These are phyloP conservation scores for Rallus limicola DNA, from an alignment of 2,113 vertebrate genomes.

Conservation along the genomic window DNA sequence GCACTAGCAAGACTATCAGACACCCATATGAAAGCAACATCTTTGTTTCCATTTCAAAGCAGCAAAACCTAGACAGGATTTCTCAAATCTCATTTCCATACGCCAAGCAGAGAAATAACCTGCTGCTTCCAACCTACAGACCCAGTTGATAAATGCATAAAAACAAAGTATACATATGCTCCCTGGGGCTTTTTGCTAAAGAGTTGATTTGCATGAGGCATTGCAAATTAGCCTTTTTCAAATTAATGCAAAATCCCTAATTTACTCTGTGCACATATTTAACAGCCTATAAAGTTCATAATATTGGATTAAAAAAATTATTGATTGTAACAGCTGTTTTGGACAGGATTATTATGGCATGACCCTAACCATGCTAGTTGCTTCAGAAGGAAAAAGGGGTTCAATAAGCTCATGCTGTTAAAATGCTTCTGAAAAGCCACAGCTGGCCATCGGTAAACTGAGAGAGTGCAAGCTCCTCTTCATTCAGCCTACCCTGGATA, in stretches of 20 bases:
- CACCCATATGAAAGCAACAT: background rate
- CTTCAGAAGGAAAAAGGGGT: background rate
- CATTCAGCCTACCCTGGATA: background rate
- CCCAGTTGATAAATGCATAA: background rate
- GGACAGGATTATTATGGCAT: background rate
- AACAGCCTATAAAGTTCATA: background rate
- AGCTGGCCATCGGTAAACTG: accelerated
- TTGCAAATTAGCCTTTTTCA: background rate
- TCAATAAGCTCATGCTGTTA: background rate
- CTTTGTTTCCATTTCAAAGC: constrained; percentile 59
- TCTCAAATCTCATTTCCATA: constrained; percentile 33
- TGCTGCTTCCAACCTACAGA: background rate
- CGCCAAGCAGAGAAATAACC: background rate
- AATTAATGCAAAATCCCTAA: background rate
- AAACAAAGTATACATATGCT: background rate
- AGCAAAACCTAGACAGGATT: background rate
- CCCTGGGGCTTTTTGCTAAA: background rate
- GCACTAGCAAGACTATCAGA: background rate
- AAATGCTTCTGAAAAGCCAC: background rate
- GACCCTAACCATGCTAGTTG: background rate
- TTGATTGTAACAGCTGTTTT: background rate
- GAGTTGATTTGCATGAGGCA: background rate
- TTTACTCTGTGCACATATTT: background rate
- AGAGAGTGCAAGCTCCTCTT: background rate
- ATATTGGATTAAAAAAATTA: background rate